phyloP scores from a whole-genome alignment of 2,113 vertebrate genomes.

The Anseranas semipalmata region DNA sequence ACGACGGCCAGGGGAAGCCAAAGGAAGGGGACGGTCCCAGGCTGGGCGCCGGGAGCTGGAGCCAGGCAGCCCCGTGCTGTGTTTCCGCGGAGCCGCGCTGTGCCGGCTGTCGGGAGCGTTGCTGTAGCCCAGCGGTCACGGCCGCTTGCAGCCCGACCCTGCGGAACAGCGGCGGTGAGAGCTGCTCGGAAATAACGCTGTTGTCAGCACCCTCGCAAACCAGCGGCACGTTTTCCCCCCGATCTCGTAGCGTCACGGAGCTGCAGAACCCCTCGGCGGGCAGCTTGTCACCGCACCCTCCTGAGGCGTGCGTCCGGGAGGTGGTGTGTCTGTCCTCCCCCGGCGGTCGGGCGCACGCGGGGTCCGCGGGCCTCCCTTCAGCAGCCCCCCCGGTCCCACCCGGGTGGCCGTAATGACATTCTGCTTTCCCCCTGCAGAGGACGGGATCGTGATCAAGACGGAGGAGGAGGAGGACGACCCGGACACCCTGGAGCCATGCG shows the following conservation, averaged over 20 bases:
- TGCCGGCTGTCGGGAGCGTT: rapidly evolving
- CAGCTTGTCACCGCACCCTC: rapidly evolving
- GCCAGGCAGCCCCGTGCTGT: rapidly evolving
- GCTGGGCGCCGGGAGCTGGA: not conserved
- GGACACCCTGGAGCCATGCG: slow-evolving; percentile 58
- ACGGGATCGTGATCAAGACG: slow-evolving; percentile 65
- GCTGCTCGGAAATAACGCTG: not conserved
- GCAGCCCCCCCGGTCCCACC: rapidly evolving
- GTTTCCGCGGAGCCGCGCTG: rapidly evolving
- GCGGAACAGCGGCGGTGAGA: not conserved
- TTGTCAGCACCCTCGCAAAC: rapidly evolving
- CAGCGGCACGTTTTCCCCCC: rapidly evolving
- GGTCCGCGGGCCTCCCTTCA: not conserved
- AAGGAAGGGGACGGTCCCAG: not conserved
- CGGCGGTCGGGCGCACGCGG: rapidly evolving
- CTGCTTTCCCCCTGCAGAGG: not conserved
- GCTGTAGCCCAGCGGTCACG: not conserved
- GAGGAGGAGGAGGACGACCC: slow-evolving; percentile 67
- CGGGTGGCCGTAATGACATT: rapidly evolving
- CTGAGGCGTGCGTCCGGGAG: rapidly evolving
- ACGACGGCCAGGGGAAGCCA: not conserved
- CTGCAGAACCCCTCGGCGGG: too few relatives aligned
- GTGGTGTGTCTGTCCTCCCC: rapidly evolving
- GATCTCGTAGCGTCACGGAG: rapidly evolving
- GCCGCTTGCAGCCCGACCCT: too few relatives aligned